A percentile compares a stretch with the other conserved stretches of the same genome.
Conservation (phyloP, 1,140 invertebrate species). For the Neotoxoptera formosana region DNA sequence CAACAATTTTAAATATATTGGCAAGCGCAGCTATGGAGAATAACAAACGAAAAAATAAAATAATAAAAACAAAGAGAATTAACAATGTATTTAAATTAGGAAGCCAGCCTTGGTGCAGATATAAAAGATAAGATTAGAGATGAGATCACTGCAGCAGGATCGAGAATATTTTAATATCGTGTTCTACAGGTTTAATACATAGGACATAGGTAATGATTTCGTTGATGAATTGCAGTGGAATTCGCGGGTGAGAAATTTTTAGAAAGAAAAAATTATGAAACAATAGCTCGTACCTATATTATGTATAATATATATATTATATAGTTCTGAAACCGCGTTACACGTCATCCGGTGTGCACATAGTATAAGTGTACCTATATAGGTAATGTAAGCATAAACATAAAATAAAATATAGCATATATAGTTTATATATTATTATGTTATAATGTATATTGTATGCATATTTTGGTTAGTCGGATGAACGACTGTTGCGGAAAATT, state of each 20-base stretch:
- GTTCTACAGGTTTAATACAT: neutral
- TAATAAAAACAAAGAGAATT: neutral
- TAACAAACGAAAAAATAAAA: neutral
- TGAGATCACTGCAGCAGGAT: neutral
- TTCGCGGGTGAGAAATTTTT: conserved; percentile 16
- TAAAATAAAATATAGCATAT: neutral
- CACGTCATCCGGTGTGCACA: conserved; percentile 13
- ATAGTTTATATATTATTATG: neutral
- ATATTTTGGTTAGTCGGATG: neutral
- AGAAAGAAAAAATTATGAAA: neutral
- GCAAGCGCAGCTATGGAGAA: neutral
- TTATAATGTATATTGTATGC: neutral
- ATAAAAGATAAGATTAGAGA: neutral
- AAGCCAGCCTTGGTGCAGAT: neutral
- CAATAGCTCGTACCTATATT: neutral
- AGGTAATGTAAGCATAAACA: neutral
- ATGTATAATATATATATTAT: neutral
- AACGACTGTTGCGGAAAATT: neutral
- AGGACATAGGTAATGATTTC: neutral
- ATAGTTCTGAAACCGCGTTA: neutral
- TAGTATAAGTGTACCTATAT: neutral
- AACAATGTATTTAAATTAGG: neutral
- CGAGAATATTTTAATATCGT: neutral
- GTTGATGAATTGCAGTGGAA: conserved; percentile 1
- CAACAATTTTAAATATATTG: neutral